Conservation (phyloP, 2,888 invertebrate species). For the Leptinotarsa tumamoca region DNA sequence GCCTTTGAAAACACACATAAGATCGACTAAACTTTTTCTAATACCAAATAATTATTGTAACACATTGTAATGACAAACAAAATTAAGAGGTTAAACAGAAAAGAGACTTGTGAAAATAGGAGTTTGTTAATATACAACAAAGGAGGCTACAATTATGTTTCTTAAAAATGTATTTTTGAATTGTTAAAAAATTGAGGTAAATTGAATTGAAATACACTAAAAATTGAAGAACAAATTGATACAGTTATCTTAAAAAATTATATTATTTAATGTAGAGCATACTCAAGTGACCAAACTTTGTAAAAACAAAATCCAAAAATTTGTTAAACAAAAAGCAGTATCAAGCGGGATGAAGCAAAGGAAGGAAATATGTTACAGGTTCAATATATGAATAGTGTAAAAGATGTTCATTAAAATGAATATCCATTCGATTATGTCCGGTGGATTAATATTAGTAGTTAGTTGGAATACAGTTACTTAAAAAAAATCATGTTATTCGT, state of each 20-base stretch:
- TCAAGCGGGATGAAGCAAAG: conserved; percentile 17
- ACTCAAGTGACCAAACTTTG: background rate
- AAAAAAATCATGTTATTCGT: no score
- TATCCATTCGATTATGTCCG: no score
- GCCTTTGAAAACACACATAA: no score
- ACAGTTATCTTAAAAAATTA: no score
- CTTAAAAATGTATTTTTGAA: no score
- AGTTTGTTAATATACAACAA: conserved; percentile 1
- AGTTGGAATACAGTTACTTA: no score
- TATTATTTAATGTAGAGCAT: background rate
- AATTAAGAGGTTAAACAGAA: background rate
- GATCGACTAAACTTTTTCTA: background rate
- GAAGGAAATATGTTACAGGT: conserved; percentile 7
- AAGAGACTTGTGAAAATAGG: background rate
- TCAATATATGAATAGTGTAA: conserved; percentile 30
- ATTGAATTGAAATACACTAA: no score
- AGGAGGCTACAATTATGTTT: background rate
- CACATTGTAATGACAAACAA: conserved; percentile 52
- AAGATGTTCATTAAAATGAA: conserved; percentile 13
- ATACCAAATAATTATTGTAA: conserved; percentile 48
- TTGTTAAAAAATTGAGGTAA: no score
- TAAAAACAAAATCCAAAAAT: conserved; percentile 14
- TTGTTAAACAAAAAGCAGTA: conserved; percentile 16
- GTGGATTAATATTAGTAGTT: no score
- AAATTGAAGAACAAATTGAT: no score